These are phyloP conservation scores for Apeltes quadracus DNA, from an alignment of 2,113 vertebrate species.

Conservation along the genomic window DNA sequence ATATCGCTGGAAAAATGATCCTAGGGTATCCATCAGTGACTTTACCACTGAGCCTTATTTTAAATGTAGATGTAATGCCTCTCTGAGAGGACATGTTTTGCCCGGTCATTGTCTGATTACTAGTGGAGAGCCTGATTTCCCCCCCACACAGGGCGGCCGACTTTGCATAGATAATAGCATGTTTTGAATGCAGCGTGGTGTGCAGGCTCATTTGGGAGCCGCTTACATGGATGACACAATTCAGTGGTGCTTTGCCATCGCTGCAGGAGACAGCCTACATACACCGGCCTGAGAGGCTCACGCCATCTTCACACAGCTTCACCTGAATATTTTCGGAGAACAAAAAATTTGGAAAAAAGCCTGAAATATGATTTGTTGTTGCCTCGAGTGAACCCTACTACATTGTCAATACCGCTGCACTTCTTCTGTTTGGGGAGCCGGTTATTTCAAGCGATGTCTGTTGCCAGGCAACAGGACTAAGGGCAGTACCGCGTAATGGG, in stretches of 20 bases:
- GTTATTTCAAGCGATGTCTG: slow-evolving; percentile 83
- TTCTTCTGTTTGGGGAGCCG: slow-evolving; percentile 69
- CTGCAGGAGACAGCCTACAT: slow-evolving; percentile 44
- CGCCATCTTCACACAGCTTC: slow-evolving; percentile 51
- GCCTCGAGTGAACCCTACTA: slow-evolving; percentile 77
- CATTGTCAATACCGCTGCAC: slow-evolving; percentile 67
- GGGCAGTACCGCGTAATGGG: slow-evolving; percentile 74
- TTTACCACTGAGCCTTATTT: neutral
- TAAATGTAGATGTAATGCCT: slow-evolving; percentile 3
- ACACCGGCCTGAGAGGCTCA: slow-evolving; percentile 9
- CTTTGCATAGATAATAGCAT: slow-evolving; percentile 72
- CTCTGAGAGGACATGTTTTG: slow-evolving; percentile 22
- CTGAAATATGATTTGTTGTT: slow-evolving; percentile 62
- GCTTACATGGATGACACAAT: slow-evolving; percentile 66
- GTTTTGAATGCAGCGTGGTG: slow-evolving; percentile 63
- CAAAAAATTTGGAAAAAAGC: slow-evolving; percentile 3
- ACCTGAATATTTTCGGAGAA: slow-evolving; percentile 15
- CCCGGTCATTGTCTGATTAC: slow-evolving; percentile 41
- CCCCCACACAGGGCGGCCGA: slow-evolving; percentile 23
- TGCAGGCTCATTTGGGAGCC: slow-evolving; percentile 64
- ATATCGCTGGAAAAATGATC: slow-evolving; percentile 8
- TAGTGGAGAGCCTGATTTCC: slow-evolving; percentile 34
- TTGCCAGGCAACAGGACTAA: slow-evolving; percentile 83
- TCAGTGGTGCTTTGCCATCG: slow-evolving; percentile 37
- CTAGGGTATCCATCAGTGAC: neutral